Conservation (phyloP, 2,113 vertebrate species). For the Heliornis fulica region DNA sequence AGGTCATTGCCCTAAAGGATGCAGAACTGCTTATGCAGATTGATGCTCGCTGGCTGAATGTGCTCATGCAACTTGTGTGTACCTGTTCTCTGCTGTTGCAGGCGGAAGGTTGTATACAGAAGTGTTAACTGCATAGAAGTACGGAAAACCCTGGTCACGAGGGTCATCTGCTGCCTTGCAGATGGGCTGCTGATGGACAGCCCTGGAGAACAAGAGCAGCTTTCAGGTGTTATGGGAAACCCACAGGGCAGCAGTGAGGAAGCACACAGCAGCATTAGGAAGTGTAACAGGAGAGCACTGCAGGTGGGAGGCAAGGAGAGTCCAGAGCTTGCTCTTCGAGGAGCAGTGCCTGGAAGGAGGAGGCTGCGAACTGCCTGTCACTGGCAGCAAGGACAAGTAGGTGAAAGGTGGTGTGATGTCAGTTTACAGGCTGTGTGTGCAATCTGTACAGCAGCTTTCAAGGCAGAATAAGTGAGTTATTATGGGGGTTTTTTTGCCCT, state of each 20-base stretch:
- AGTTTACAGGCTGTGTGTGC: neutral
- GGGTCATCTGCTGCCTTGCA: no score
- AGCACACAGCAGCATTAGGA: fast-evolving
- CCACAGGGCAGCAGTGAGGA: neutral
- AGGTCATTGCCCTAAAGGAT: neutral
- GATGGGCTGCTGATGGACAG: no score
- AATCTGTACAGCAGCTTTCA: neutral
- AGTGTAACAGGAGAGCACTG: fast-evolving
- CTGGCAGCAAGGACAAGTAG: neutral
- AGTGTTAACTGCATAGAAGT: neutral
- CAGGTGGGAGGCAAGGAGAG: neutral
- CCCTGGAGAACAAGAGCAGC: neutral
- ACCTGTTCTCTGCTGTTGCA: fast-evolving
- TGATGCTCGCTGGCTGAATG: neutral
- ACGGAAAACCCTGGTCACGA: neutral
- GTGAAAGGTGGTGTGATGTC: neutral
- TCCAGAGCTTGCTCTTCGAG: neutral
- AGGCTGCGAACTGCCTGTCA: neutral
- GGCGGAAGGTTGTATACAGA: neutral
- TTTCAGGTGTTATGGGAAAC: neutral
- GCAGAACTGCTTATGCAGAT: neutral
- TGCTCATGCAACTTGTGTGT: neutral
- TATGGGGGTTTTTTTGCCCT: neutral
- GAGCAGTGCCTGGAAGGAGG: neutral
- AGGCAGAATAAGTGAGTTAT: fast-evolving